Evolutionary conservation across 2,797 vertebrate species (phyloP).

Genomic region (Coregonus ussuriensis): DNA sequence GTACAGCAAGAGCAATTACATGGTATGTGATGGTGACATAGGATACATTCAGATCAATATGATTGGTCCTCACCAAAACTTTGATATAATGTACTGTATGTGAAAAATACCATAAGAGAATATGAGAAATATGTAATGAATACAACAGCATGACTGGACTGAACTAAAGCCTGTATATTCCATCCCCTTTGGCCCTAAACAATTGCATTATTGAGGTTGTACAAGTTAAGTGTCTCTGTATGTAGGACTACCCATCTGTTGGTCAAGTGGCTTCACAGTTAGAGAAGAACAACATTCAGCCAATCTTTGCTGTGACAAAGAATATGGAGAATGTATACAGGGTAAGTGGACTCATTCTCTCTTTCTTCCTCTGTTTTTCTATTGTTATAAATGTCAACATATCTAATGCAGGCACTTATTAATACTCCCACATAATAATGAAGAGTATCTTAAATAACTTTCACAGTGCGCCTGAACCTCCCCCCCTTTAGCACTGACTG

Average conservation of each 20-base stretch:
- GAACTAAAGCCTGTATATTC: too few relatives aligned
- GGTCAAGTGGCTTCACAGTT: slow-evolving; percentile 88
- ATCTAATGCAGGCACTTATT: neutral
- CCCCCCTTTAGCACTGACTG: too few relatives aligned
- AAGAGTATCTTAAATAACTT: too few relatives aligned
- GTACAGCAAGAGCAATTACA: slow-evolving; percentile 81
- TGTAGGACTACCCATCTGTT: slow-evolving; percentile 92
- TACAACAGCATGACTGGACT: too few relatives aligned
- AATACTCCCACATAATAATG: neutral
- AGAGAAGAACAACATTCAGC: slow-evolving; percentile 89
- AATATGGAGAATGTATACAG: slow-evolving; percentile 76
- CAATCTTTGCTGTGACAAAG: slow-evolving; percentile 93
- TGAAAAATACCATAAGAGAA: neutral
- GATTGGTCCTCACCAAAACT: neutral
- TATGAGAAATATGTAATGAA: neutral
- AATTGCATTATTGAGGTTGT: neutral
- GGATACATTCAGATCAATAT: neutral
- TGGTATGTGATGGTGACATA: slow-evolving; percentile 74
- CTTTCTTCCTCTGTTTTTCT: too few relatives aligned
- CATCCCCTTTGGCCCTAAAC: neutral
- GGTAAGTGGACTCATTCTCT: slow-evolving; percentile 64
- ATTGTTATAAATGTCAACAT: neutral
- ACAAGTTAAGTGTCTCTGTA: slow-evolving; percentile 3
- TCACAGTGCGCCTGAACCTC: too few relatives aligned
- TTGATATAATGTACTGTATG: too few relatives aligned